These are phyloP conservation scores for Aurelia aurita DNA, from an alignment of 30 jellyfish, hydroid and myxozoan species.

Conservation along the genomic window DNA sequence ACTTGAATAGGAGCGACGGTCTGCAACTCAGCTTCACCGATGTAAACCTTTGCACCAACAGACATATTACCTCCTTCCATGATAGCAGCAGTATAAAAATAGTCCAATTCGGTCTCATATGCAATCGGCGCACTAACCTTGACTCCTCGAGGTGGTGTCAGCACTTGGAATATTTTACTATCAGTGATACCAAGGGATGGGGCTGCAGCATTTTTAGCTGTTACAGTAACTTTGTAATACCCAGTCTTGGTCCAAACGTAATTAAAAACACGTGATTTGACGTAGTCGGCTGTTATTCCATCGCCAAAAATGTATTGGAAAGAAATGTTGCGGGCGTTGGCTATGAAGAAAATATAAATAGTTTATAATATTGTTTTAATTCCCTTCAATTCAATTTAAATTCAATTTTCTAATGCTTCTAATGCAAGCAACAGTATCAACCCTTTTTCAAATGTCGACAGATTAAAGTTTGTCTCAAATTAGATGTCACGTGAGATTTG, in stretches of 20 bases:
- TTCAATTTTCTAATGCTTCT: no score
- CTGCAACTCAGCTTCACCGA: constrained; percentile 12
- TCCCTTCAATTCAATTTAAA: no score
- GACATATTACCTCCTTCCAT: constrained; percentile 62
- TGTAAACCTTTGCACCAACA: background rate
- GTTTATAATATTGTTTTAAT: no score
- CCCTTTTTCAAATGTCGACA: no score
- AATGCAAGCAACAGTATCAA: no score
- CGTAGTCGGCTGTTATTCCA: constrained; percentile 6
- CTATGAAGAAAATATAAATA: background rate
- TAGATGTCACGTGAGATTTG: no score
- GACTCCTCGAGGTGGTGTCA: constrained; percentile 34
- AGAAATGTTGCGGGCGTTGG: background rate
- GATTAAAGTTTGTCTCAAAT: no score
- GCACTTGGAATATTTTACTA: constrained; percentile 39
- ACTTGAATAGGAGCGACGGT: background rate
- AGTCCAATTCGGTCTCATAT: constrained; percentile 4
- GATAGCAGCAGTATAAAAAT: constrained; percentile 10
- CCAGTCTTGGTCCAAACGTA: constrained; percentile 47
- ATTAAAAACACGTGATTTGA: background rate
- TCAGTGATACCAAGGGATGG: constrained; percentile 1
- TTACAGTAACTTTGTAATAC: constrained; percentile 26
- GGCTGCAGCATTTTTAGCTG: constrained; percentile 2
- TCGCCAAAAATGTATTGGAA: constrained; percentile 43
- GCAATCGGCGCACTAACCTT: constrained; percentile 7